phyloP scores from a whole-genome alignment of 2,797 vertebrate genomes.

The Oryzias sinensis region DNA sequence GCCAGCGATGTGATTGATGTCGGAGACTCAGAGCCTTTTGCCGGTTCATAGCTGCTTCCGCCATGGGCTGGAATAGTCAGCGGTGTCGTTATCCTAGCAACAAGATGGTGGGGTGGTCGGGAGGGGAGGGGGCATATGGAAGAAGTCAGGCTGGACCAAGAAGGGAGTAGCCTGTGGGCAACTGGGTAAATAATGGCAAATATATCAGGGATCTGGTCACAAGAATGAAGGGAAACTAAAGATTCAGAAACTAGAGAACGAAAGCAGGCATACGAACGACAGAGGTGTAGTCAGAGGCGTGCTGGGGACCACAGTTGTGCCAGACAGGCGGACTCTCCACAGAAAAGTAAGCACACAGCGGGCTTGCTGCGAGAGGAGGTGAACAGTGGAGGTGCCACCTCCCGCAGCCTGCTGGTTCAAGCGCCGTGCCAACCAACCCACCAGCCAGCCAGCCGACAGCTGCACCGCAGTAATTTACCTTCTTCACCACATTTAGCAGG shows the following conservation, averaged over 20 bases:
- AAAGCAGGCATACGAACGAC: not conserved
- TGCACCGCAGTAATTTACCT: slow-evolving; percentile 91
- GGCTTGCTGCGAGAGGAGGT: slow-evolving; percentile 77
- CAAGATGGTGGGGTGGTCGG: slow-evolving; percentile 42
- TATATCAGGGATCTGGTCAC: slow-evolving; percentile 25
- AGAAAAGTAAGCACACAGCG: slow-evolving; percentile 94
- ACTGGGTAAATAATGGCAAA: slow-evolving; percentile 12
- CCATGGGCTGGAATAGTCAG: slow-evolving; percentile 65
- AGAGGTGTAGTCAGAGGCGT: slow-evolving; percentile 36
- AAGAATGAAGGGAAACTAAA: slow-evolving; percentile 27
- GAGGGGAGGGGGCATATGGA: slow-evolving; percentile 44
- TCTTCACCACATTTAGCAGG: slow-evolving; percentile 94
- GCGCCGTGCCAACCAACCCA: slow-evolving; percentile 50
- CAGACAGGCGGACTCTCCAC: slow-evolving; percentile 89
- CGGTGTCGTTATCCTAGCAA: slow-evolving; percentile 68
- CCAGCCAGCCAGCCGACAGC: slow-evolving; percentile 85
- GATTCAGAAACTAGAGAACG: not conserved
- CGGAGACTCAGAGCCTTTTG: slow-evolving; percentile 61
- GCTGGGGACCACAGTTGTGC: slow-evolving; percentile 80
- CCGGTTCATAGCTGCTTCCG: slow-evolving; percentile 66
- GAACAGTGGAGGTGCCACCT: slow-evolving; percentile 83
- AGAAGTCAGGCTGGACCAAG: slow-evolving; percentile 24
- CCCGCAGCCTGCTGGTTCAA: slow-evolving; percentile 75
- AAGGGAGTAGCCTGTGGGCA: slow-evolving; percentile 19
- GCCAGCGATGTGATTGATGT: slow-evolving; percentile 75